Evolutionary conservation across 1,140 invertebrate species (phyloP), one percentile per base, ranked within the genome.

Genomic region (Manduca sexta): DNA sequence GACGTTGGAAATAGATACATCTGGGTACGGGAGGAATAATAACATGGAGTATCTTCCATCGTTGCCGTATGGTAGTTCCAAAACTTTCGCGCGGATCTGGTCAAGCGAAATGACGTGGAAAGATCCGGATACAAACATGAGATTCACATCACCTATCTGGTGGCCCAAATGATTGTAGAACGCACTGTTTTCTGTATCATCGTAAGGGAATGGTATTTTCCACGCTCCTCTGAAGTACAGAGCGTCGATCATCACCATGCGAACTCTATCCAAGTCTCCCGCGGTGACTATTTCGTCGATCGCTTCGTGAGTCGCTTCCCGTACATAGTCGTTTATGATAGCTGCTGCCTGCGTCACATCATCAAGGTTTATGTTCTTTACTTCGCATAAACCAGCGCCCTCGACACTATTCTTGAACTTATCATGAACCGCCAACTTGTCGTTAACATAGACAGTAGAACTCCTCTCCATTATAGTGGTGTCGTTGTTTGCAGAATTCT

Each of bases 221-320:
- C 93, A 95, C 0, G 64, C 56, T 12, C 92, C 93, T 81, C 93
- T 94, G 79, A 95, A 95, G 63, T 92, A 93, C 35, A 94, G 70
- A 0, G 90, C 90, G 54, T 93, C 94, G 0, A 91, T 89, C 10
- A 94, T 72, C 1, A 95, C 64, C 7, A 93, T 46, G 29, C 78
- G 61, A 0, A 90, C 90, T 15, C 88, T 69, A 4, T 65, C 56
- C 11, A 89, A 42, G 52, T 89, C 88, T 49, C 47, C 72, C 47
- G 72, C 51, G 0, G 49, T 47, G 0, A 82, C 62, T 0, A 82
- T 56, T 5, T 82, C 70, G 0, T 71, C 55, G 8, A 82, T 72
- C 2, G 56, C 55, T 8, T 68, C 66, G 13, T 76, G 66, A 0
- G 80, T 84, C 0, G 60, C 64, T 4, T 37, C 29, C 3, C 46